Evolutionary conservation across 2,888 invertebrate genomes (phyloP), one percentile per base, ranked within the genome.

Genomic region (Diaperis boleti): DNA sequence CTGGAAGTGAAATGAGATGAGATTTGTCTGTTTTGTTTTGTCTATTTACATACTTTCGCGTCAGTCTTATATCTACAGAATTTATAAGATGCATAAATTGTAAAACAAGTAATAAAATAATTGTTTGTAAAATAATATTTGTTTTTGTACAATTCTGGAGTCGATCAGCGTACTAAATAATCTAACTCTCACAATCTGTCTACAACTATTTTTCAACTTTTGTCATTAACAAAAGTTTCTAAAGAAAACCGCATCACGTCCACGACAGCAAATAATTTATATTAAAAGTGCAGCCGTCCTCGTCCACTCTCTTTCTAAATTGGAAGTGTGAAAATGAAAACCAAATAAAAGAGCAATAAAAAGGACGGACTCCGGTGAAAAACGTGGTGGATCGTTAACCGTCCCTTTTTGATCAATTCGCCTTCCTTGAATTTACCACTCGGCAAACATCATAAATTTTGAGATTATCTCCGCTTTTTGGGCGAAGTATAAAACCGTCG

Each of bases 371-470:
- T 17, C 31, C 11, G 49, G 49, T 49, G 49, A 49, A 49, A 49
- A 49, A 49, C 33, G 33, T 49, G 49, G 49, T 31, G 35, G 33
- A 49, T 49, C 49, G 49, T 49, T 49, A 49, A 49, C 33, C 49
- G 33, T 49, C 49, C 49, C 49, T 49, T 49, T 49, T 49, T 49
- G 49, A 49, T 49, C 49, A 49, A 49, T 49, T 49, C 33, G 31
- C 49, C 33, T 35, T 49, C 35, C 49, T 49, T 49, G 49, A 49
- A 49, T 35, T 49, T 49, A 31, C 49, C 49, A 49, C 49, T 49
- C n/a, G 31, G 49, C 49, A 49, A 49, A 49, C 49, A 49, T 49
- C 49, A 49, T 49, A 49, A 49, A 49, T 49, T 49, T 49, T 49
- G 11, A 49, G 49, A 49, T 49, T 33, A 49, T 49, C 47, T 47